These are phyloP conservation scores for Dioctria linearis DNA, from an alignment of 2,888 invertebrate species.

Conservation along the genomic window DNA sequence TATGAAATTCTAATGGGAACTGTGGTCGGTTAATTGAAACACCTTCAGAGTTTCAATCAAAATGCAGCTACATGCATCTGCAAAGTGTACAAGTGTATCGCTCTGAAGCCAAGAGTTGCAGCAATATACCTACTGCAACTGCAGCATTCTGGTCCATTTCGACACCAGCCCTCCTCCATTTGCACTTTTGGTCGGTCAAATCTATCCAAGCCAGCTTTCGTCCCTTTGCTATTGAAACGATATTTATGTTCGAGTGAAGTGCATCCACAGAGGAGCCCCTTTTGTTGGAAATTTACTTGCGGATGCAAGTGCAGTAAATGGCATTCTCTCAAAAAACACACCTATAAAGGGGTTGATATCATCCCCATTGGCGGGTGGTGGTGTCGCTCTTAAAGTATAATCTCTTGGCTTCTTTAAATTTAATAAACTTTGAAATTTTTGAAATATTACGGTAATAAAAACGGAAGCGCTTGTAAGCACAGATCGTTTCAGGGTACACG, in stretches of 20 bases:
- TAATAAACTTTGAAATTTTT: constrained; percentile 54
- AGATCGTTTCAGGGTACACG: constrained; percentile 2
- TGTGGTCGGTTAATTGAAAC: constrained; percentile 52
- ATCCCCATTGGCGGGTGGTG: background rate
- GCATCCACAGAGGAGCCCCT: background rate
- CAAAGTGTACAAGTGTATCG: constrained; percentile 1
- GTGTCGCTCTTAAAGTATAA: background rate
- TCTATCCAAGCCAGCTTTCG: background rate
- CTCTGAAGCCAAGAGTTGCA: constrained; percentile 3
- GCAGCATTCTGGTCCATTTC: constrained; percentile 8
- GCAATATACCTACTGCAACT: background rate
- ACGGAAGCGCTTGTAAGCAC: background rate
- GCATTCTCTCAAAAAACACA: constrained; percentile 21
- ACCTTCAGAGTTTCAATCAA: constrained; percentile 56
- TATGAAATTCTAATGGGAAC: constrained; percentile 55
- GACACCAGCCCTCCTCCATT: constrained; percentile 1
- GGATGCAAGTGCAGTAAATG: constrained; percentile 47
- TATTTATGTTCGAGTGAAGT: constrained; percentile 30
- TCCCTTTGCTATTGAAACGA: constrained; percentile 35
- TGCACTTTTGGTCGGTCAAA: background rate
- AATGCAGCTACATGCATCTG: constrained; percentile 31
- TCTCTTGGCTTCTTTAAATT: constrained; percentile 23
- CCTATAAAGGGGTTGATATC: background rate
- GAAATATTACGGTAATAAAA: constrained; percentile 56
- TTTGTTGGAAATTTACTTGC: constrained; percentile 13